Conservation (phyloP, 2,797 vertebrate genomes). For the Brotogeris chrysoptera region DNA sequence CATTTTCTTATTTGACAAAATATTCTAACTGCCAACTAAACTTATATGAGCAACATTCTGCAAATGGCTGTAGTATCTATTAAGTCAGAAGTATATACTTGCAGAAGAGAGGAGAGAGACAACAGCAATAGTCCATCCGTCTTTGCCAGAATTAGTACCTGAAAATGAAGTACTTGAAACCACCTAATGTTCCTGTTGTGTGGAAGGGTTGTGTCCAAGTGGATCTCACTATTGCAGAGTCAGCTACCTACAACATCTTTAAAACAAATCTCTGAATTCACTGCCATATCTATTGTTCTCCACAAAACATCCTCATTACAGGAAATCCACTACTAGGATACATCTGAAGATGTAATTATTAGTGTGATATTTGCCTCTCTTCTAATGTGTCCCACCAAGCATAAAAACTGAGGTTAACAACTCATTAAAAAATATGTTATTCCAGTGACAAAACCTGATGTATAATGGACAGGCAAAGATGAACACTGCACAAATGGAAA, state of each 20-base stretch:
- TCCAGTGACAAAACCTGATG: background rate
- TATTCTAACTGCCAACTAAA: background rate
- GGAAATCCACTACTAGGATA: constrained; percentile 66
- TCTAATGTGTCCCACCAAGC: constrained; percentile 13
- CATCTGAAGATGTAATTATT: constrained; percentile 68
- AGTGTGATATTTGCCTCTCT: constrained; percentile 29
- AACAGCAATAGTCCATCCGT: background rate
- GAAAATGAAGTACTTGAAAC: background rate
- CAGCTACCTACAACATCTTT: constrained; percentile 39
- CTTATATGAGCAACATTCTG: background rate
- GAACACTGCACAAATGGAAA: background rate
- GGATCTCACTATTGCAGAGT: background rate
- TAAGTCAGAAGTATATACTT: background rate
- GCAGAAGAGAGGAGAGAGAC: background rate
- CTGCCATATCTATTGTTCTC: constrained; percentile 49
- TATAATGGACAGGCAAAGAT: background rate
- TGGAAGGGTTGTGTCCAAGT: background rate
- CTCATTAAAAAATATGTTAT: background rate
- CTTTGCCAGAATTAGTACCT: background rate
- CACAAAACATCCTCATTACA: constrained; percentile 49
- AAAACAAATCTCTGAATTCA: constrained; percentile 60
- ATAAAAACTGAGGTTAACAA: constrained; percentile 30
- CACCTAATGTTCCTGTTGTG: background rate
- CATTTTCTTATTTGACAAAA: background rate
- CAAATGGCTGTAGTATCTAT: background rate